A percentile compares a stretch with the other conserved stretches of the same genome.
These are phyloP conservation scores for Apis dorsata DNA, from an alignment of 1,140 invertebrate species.

Conservation along the genomic window DNA sequence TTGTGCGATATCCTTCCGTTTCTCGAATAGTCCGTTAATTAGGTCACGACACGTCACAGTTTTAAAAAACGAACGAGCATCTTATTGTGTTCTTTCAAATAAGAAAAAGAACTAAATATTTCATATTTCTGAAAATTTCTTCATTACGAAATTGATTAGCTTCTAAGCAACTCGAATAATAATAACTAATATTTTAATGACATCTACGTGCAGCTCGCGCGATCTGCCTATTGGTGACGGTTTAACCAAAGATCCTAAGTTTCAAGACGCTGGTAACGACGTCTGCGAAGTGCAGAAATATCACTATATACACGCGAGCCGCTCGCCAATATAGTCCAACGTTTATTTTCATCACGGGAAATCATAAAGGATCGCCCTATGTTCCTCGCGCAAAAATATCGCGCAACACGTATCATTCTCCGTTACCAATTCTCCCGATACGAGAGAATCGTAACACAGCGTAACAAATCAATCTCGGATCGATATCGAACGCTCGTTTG, in stretches of 20 bases:
- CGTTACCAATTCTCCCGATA: not conserved
- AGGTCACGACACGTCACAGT: not conserved
- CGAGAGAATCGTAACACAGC: too few relatives aligned
- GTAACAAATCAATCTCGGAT: too few relatives aligned
- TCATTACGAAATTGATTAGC: too few relatives aligned
- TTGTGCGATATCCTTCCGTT: not conserved
- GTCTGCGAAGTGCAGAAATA: constrained; percentile 66
- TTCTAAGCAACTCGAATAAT: too few relatives aligned
- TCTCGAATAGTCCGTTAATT: not conserved
- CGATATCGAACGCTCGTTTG: too few relatives aligned
- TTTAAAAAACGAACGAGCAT: not conserved
- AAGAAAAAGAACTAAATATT: too few relatives aligned
- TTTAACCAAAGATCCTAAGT: constrained; percentile 44
- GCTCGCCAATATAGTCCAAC: constrained; percentile 55
- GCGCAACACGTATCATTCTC: not conserved
- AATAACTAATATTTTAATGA: constrained; percentile 70
- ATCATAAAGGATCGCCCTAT: constrained; percentile 65
- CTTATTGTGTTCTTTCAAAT: too few relatives aligned
- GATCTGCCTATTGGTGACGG: constrained; percentile 60
- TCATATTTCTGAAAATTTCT: too few relatives aligned
- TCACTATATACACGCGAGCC: constrained; percentile 48
- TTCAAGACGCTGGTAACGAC: constrained; percentile 36
- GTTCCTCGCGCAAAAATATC: not conserved
- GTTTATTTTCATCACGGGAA: constrained; percentile 74
- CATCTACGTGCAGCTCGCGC: constrained; percentile 55